Evolutionary conservation across 2,888 invertebrate species (phyloP).

Genomic region (Keiferia lycopersicella): DNA sequence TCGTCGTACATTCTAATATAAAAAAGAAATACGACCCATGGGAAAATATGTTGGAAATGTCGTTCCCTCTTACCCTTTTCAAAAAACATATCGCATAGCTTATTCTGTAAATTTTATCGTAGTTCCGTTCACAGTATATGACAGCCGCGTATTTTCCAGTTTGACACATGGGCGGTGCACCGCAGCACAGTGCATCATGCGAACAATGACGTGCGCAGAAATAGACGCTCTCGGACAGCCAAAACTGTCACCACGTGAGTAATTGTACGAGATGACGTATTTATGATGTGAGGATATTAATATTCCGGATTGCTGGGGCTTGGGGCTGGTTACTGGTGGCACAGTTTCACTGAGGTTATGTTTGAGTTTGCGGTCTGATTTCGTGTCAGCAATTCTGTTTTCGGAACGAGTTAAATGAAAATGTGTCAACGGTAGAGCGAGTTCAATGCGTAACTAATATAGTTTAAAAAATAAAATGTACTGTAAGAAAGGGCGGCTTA

Average conservation of each 20-base stretch:
- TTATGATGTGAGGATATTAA: slow-evolving; percentile 22
- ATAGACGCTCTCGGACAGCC: slow-evolving; percentile 45
- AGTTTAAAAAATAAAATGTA: no score
- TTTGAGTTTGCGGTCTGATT: neutral
- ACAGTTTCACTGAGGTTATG: slow-evolving; percentile 5
- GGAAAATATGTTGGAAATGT: no score
- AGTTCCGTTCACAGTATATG: no score
- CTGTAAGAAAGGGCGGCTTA: no score
- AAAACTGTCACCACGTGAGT: slow-evolving; percentile 37
- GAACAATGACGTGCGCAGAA: slow-evolving; percentile 56
- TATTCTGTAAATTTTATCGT: no score
- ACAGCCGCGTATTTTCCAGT: slow-evolving; percentile 17
- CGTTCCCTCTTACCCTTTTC: no score
- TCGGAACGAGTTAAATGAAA: neutral
- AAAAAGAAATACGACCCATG: no score
- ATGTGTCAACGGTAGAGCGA: neutral
- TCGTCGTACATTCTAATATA: no score
- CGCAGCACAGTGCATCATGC: slow-evolving; percentile 51
- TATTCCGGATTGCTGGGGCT: slow-evolving; percentile 10
- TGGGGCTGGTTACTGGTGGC: neutral
- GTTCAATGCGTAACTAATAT: no score
- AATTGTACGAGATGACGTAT: slow-evolving; percentile 29
- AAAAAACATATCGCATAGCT: no score
- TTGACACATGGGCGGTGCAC: slow-evolving; percentile 26
- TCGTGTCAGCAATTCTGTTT: neutral